These are phyloP conservation scores for Distichodus sexfasciatus DNA, from an alignment of 2,797 vertebrate species.

Conservation along the genomic window DNA sequence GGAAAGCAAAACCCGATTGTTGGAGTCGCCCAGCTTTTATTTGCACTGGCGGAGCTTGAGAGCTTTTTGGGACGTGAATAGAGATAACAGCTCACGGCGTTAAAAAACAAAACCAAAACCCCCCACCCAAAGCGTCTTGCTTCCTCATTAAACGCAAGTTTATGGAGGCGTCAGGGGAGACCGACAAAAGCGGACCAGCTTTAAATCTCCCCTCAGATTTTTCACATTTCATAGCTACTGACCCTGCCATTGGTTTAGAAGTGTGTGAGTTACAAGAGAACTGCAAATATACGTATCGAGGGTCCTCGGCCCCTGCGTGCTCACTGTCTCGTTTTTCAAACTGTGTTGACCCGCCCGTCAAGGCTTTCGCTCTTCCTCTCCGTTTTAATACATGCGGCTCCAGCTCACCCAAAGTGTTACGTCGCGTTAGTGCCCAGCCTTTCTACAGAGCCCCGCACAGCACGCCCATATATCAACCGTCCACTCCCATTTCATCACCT, in stretches of 20 bases:
- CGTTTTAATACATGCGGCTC: too few relatives aligned
- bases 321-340: constrained; percentile 1
- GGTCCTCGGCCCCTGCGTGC: constrained; percentile 2
- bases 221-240: constrained; percentile 56
- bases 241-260: constrained; percentile 55
- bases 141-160: constrained; percentile 68
- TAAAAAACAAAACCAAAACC: too few relatives aligned
- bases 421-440: too few relatives aligned
- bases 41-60: too few relatives aligned
- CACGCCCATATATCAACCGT: too few relatives aligned
- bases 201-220: constrained; percentile 54
- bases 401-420: too few relatives aligned
- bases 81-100: constrained; percentile 23
- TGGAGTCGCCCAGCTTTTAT: too few relatives aligned
- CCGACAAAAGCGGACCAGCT: constrained; percentile 51
- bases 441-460: constrained; percentile 51
- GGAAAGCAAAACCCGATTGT: too few relatives aligned
- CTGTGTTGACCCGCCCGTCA: neutral
- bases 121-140: constrained; percentile 65
- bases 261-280: constrained; percentile 64
- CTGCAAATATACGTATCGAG: neutral
- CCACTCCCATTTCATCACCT: too few relatives aligned
- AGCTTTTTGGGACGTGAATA: neutral
- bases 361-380: constrained; percentile 44
- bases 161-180: constrained; percentile 58